Conservation (phyloP, 2,888 invertebrate genomes). For the Cyclophora albipunctata region DNA sequence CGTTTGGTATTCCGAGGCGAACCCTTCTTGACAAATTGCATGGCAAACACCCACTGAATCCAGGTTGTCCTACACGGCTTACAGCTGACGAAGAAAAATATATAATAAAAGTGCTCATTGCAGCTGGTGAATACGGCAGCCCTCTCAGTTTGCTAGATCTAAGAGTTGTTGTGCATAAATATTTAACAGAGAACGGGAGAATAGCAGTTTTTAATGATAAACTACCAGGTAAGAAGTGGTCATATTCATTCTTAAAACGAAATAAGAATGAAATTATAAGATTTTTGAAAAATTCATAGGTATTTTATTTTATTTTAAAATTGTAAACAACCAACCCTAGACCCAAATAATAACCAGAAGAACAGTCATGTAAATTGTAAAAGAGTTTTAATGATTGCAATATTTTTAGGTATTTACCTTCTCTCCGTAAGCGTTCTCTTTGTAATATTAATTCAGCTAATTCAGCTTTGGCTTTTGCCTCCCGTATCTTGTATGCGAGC, state of each 20-base stretch:
- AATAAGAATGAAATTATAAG: neutral
- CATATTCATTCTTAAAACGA: neutral
- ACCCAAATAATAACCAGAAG: too few species aligned
- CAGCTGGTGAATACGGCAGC: conserved; percentile 5
- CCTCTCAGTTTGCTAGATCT: conserved; percentile 5
- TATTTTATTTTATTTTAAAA: too few species aligned
- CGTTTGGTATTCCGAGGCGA: conserved; percentile 17
- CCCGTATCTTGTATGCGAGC: too few species aligned
- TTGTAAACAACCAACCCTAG: too few species aligned
- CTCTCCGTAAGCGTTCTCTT: too few species aligned
- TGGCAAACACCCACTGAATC: conserved; percentile 7
- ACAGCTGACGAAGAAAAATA: conserved; percentile 9
- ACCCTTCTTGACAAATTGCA: conserved; percentile 17
- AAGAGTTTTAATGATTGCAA: too few species aligned
- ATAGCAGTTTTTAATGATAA: neutral
- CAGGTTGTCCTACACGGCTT: conserved; percentile 6
- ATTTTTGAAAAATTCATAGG: too few species aligned
- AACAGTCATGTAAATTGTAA: too few species aligned
- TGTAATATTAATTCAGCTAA: too few species aligned
- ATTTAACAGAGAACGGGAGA: neutral
- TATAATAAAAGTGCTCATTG: conserved; percentile 11
- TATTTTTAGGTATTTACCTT: too few species aligned
- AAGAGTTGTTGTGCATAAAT: conserved; percentile 1
- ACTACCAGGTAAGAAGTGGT: neutral
- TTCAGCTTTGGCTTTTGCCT: too few species aligned